A percentile compares a stretch with the other conserved stretches of the same genome.
Evolutionary conservation across 2,888 invertebrate genomes (phyloP).

Genomic region (Rotaria macrura): DNA sequence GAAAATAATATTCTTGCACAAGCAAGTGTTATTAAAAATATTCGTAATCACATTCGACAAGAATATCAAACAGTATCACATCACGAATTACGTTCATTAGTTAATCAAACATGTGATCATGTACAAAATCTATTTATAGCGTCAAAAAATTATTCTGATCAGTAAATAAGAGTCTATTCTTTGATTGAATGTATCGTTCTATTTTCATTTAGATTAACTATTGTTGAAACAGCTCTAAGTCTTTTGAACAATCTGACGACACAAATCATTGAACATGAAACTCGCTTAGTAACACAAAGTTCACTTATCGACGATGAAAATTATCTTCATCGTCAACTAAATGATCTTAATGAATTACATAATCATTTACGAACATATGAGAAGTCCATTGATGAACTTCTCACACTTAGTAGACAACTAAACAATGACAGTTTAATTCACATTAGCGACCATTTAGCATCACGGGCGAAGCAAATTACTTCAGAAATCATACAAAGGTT

Average conservation of each 20-base stretch:
- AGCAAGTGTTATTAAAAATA: not conserved
- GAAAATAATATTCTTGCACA: not conserved
- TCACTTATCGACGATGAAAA: not conserved
- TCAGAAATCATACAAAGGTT: not conserved
- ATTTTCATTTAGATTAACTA: not conserved
- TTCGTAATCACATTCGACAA: not conserved
- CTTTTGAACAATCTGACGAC: not conserved
- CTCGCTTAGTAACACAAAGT: not conserved
- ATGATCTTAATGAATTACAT: not conserved
- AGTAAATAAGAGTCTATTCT: not conserved
- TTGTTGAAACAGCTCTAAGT: not conserved
- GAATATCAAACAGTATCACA: not conserved
- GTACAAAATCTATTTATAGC: not conserved
- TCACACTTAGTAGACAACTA: not conserved
- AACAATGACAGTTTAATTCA: not conserved
- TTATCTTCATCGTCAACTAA: not conserved
- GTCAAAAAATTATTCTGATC: not conserved
- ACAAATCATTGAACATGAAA: not conserved
- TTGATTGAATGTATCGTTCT: too few species aligned
- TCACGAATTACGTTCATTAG: not conserved
- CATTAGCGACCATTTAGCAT: not conserved
- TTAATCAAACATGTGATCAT: not conserved
- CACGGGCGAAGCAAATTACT: not conserved
- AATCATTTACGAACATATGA: not conserved
- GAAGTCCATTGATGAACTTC: not conserved